These are phyloP conservation scores for Caenorhabditis inopinata DNA, from an alignment of 1,140 invertebrate species.

Conservation along the genomic window DNA sequence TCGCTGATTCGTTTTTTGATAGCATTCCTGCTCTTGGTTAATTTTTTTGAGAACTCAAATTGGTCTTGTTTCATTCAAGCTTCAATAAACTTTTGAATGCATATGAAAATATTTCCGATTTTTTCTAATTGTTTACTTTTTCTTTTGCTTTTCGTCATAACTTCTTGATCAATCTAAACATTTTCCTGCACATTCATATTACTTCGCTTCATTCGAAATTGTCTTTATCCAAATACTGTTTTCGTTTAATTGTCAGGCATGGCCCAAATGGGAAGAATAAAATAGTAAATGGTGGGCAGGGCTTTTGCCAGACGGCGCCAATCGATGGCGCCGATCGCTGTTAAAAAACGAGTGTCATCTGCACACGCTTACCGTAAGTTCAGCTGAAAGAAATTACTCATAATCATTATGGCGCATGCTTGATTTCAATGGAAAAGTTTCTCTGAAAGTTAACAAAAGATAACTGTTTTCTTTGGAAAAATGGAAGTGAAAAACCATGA, in stretches of 20 bases:
- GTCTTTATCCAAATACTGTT: background rate
- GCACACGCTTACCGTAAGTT: conserved; percentile 4
- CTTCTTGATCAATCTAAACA: background rate
- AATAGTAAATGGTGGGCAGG: conserved; percentile 28
- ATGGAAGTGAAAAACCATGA: too few relatives aligned
- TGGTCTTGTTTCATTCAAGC: too few relatives aligned
- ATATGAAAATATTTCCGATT: too few relatives aligned
- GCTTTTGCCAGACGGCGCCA: conserved; percentile 28
- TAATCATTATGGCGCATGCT: too few relatives aligned
- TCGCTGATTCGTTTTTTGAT: too few relatives aligned
- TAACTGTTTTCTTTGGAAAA: background rate
- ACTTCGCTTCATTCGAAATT: background rate
- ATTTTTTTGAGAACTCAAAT: too few relatives aligned
- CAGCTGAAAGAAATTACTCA: too few relatives aligned
- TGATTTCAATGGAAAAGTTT: background rate
- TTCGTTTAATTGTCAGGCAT: conserved; percentile 8
- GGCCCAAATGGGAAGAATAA: conserved; percentile 25
- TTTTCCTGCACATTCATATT: background rate
- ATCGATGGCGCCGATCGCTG: conserved; percentile 12
- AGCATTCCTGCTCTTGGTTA: too few relatives aligned
- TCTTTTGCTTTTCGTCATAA: too few relatives aligned
- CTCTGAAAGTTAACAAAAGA: background rate
- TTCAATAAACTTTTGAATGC: too few relatives aligned
- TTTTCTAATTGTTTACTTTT: background rate
- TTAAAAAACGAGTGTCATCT: conserved; percentile 7